Base-by-base conservation (phyloP, 2,888 invertebrate genomes). In the Nephrotoma flavescens region DNA sequence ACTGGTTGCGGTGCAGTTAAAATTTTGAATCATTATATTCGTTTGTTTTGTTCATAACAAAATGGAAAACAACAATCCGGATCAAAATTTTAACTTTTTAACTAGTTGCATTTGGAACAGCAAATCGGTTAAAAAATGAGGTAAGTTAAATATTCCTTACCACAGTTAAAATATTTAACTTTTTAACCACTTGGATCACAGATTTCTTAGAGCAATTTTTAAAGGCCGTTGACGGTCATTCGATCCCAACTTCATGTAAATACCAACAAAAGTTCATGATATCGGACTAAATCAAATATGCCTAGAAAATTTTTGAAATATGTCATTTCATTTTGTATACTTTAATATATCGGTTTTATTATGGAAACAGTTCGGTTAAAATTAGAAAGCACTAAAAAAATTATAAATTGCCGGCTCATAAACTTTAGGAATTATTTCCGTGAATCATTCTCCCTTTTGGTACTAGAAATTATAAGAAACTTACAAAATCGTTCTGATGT, bases 401-500 rank as follows among this genome's bases (percentile, higher is more conserved):
- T 6, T 57, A 57, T 57, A 6, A 15, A 1, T 2, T 57, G 57
- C 7, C 15, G 19, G 19, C 19, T 15, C 19, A 57, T 57, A 7
- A 19, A 57, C 6, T 57, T 19, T 19, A 57, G 9, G 6, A 45
- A 45, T 45, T 85, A 86, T 42, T 88, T 87, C 85, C 88, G 31
- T 86, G 42, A 83, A 9, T 84, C 87, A 11, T 88, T 88, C 42
- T 87, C 90, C 0, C 88, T 91, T 0, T 91, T 90, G 87, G 90
- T 91, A 1, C 88, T 91, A 88, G 91, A 91, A 87, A 89, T 90
- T 86, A 89, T 91, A 42, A 89, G 91, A 83, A 88, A 89, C 42
- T 91, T 91, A 84, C 91, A 91, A 87, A 90, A 91, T 91, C 42
- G 89, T 91, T 0, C 89, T 90, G 42, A 89, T 90, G 84, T 86